These are phyloP conservation scores for Cercocebus atys DNA, from an alignment of 2,113 vertebrate species.

Conservation along the genomic window DNA sequence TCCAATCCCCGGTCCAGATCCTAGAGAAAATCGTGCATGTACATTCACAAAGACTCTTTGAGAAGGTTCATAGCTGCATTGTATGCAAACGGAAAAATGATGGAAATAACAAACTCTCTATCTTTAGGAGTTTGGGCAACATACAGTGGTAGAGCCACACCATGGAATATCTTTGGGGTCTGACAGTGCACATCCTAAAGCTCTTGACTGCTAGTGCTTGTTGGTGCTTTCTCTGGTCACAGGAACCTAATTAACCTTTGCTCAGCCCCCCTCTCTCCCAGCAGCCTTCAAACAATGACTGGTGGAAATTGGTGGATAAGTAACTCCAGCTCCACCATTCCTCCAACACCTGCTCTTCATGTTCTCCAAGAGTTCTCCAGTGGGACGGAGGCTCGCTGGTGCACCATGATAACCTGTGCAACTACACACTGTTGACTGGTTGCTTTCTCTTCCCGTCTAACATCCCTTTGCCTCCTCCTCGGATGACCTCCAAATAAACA, in stretches of 20 bases:
- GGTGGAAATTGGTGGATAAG: background rate
- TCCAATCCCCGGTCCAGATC: too few species aligned
- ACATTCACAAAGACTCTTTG: background rate
- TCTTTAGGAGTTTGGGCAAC: background rate
- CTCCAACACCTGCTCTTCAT: background rate
- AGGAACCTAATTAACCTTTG: background rate
- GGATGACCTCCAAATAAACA: background rate
- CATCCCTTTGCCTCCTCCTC: background rate
- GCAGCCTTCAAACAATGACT: too few species aligned
- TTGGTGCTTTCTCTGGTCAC: background rate
- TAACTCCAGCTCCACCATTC: background rate
- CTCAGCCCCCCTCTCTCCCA: fast-evolving
- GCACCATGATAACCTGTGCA: background rate
- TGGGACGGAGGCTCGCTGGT: background rate
- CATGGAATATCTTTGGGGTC: fast-evolving
- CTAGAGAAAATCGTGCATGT: background rate
- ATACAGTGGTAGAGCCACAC: background rate
- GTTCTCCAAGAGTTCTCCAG: background rate
- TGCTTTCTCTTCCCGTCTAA: background rate
- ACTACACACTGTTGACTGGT: too few species aligned
- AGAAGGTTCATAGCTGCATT: fast-evolving
- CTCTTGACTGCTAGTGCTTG: background rate
- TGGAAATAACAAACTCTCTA: too few species aligned
- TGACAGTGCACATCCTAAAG: too few species aligned
- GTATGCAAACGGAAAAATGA: background rate